Base-by-base conservation (phyloP, 2,797 vertebrate species). In the Pteropus rufus region DNA sequence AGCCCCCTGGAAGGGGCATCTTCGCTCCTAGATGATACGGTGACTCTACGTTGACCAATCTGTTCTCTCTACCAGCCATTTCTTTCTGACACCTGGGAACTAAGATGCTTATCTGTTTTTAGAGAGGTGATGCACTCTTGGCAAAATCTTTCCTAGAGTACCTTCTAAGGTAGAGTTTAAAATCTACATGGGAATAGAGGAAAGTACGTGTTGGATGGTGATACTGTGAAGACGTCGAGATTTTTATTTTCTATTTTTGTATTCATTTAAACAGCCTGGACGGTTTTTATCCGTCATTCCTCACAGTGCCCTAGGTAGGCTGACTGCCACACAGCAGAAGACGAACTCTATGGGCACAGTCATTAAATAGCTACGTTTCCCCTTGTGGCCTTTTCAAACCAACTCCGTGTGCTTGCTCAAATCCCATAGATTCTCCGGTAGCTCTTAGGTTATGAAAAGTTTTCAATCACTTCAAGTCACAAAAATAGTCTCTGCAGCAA, bases 361-460 rank as follows among this genome's bases (percentile, higher is more conserved):
- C 83, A 80, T 93, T 89, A 96, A 94, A 58, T 31, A 86, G 77
- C 56, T 96, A 88, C 69, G 89, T 88, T 83, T 96, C 60, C 46
- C 96, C 44, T 44, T 41, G 54, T 49, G 60, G 64, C 26, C 84
- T 86, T 92, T 92, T 96, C 79, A 91, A 12, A 80, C 41, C 41
- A 88, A 70, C 52, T 90, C 79, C 34, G 31, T 41, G 52, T 34
- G 39, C 86, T 96, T 96, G 31, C 21, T 69, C 92, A 92, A 95
- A 56, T 93, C 70, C 52, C 62, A 46, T 93, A 92, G 92, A 81
- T 93, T 97, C 95, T 88, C 49, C 31, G 82, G 81, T 93, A 95
- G 92, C 67, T 85, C 90, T 88, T 79, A 90, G 67, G 88, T 84
- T 96, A 95, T 95, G 75, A 81, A 95, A 93, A 60, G 52, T 80